Conservation (phyloP, 2,888 invertebrate species). For the Plutella xylostella region DNA sequence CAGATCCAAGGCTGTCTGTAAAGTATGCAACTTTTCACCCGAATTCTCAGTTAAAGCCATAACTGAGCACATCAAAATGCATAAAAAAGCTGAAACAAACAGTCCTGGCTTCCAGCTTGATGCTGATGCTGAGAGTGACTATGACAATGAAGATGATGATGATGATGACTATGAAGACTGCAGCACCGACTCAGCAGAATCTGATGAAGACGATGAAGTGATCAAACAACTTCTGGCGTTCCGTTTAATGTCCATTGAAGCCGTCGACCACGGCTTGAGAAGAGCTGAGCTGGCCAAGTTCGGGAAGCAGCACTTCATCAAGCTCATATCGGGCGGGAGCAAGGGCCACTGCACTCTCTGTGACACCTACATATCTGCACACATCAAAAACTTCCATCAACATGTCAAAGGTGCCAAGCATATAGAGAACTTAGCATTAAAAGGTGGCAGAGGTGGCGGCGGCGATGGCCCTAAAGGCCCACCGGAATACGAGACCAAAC, state of each 20-base stretch:
- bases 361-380: conserved; percentile 27
- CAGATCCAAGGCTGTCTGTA: conserved; percentile 27
- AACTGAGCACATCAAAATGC: conserved; percentile 22
- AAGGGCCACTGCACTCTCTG: conserved; percentile 39
- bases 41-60: conserved; percentile 20
- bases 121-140: neutral
- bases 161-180: conserved; percentile 4
- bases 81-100: conserved; percentile 14
- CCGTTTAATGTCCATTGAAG: no score
- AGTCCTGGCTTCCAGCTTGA: neutral
- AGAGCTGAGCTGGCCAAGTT: conserved; percentile 31
- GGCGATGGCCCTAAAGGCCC: conserved; percentile 15
- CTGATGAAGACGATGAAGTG: neutral
- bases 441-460: conserved; percentile 23
- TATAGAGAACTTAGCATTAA: conserved; percentile 28
- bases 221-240: conserved; percentile 5
- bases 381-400: conserved; percentile 26
- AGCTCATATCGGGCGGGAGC: conserved; percentile 33
- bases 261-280: conserved; percentile 30
- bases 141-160: neutral
- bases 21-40: conserved; percentile 25
- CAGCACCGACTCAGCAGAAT: neutral
- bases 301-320: conserved; percentile 33
- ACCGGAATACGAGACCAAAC: conserved; percentile 13
- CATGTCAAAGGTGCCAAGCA: conserved; percentile 34